A percentile compares a stretch with the other conserved stretches of the same genome.
Conservation (phyloP, 2,888 invertebrate genomes). For the Heliconius ethilla region DNA sequence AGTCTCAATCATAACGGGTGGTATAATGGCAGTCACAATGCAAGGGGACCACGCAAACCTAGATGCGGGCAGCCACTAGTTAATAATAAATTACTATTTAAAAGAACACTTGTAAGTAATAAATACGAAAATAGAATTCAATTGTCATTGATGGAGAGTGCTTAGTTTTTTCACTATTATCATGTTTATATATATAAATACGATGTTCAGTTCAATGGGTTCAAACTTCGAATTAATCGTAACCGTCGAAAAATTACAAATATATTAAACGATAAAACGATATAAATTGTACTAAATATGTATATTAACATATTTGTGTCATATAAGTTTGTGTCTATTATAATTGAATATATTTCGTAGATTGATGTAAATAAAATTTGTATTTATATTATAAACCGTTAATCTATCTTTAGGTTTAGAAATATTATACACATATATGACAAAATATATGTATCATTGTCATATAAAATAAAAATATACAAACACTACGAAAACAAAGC, state of each 20-base stretch:
- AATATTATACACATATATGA: not conserved
- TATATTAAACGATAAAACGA: not conserved
- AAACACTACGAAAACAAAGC: not conserved
- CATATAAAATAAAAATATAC: not conserved
- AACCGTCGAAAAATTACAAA: not conserved
- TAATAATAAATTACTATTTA: not conserved
- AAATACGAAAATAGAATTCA: not conserved
- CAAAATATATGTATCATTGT: too few species aligned
- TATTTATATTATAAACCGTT: not conserved
- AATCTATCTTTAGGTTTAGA: not conserved
- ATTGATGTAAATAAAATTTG: not conserved
- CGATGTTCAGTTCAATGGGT: not conserved
- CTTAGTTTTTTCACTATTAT: not conserved
- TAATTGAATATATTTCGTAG: too few species aligned
- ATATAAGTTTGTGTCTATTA: too few species aligned
- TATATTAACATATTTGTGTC: too few species aligned
- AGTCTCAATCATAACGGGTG: too few species aligned
- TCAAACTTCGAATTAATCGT: not conserved
- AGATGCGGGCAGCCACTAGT: not conserved
- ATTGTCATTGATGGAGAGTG: not conserved
- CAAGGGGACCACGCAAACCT: too few species aligned
- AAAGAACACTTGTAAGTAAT: not conserved
- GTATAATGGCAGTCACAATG: too few species aligned
- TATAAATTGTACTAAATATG: too few species aligned
- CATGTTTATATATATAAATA: not conserved